phyloP scores from a whole-genome alignment of 2,888 invertebrate genomes.

The Dyspetes luteomarginatus region DNA sequence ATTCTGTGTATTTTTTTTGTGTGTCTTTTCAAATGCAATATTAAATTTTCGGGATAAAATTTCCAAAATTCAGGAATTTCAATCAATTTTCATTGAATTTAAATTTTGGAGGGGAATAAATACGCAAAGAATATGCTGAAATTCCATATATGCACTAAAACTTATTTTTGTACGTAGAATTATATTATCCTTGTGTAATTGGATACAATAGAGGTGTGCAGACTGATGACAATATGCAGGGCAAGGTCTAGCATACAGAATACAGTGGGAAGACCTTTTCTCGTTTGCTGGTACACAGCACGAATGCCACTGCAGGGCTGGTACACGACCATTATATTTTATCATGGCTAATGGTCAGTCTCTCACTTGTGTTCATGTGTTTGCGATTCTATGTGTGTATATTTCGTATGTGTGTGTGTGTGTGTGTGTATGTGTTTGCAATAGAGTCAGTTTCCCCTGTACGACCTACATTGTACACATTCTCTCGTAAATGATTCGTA shows the following conservation, averaged over 20 bases:
- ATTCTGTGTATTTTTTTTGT: too few species aligned
- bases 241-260: conserved; percentile 53
- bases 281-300: conserved; percentile 46
- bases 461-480: conserved; percentile 55
- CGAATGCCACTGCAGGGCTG: conserved; percentile 42
- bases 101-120: too few species aligned
- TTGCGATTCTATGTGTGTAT: conserved; percentile 20
- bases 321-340: conserved; percentile 62
- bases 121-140: neutral
- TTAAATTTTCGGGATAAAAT: too few species aligned
- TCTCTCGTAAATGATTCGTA: conserved; percentile 54
- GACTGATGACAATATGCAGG: conserved; percentile 58
- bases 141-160: neutral
- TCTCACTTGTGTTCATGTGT: conserved; percentile 15
- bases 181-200: conserved; percentile 22
- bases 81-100: too few species aligned
- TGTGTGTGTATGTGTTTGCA: neutral
- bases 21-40: too few species aligned
- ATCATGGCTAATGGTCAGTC: conserved; percentile 61
- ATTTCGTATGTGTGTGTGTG: neutral
- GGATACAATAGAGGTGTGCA: conserved; percentile 33
- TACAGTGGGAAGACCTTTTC: conserved; percentile 44
- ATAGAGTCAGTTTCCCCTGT: conserved; percentile 24
- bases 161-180: neutral
- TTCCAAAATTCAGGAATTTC: too few species aligned